Base-by-base conservation (phyloP, 2,113 vertebrate genomes). In the Oncorhynchus nerka region DNA sequence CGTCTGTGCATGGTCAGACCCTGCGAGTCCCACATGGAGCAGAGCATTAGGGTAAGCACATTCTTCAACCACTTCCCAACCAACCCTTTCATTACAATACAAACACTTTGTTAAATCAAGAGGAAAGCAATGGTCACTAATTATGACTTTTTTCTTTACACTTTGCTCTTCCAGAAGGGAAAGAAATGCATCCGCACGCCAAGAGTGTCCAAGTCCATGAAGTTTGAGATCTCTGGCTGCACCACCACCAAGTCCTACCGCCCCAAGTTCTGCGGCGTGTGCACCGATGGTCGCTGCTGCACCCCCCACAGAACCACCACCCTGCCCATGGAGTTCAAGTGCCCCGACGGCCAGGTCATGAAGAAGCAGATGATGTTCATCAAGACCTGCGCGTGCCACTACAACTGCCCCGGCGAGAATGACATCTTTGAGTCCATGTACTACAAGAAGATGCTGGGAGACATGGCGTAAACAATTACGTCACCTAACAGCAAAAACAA, bases 281-380 rank as follows among this genome's bases (percentile, higher is more conserved):
- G 98, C 91, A 96, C 97, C 0, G 98, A 99, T 0, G 98, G 97
- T 2, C 95, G 98, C 75, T 99, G 98, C 93, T 99, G 98, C 91
- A 99, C 98, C 16, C 97, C 98, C 0, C 96, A 99, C 94, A 95
- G 96, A 93, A 99, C 97, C 81, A 93, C 97, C 91, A 99, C 97
- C 74, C 95, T 99, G 76, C 95, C 98, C 0, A 95, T 99, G 93
- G 97, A 99, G 93, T 99, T 99, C 96, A 99, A 99, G 89, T 99
- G 98, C 80, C 96, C 96, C 0, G 96, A 99, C 5, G 98, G 98
- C 1, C 95, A 98, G 87, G 91, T 96, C 85, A 97, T 99, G 97
- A 99, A 99, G 90, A 98, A 96, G 92, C 96, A 95, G 86, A 98
- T 99, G 97, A 99, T 99, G 97, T 98, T 99, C 93, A 98, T 99